A percentile compares a stretch with the other conserved stretches of the same genome.
phyloP scores from a whole-genome alignment of 2,113 vertebrate species.

The Percopsis transmontana region DNA sequence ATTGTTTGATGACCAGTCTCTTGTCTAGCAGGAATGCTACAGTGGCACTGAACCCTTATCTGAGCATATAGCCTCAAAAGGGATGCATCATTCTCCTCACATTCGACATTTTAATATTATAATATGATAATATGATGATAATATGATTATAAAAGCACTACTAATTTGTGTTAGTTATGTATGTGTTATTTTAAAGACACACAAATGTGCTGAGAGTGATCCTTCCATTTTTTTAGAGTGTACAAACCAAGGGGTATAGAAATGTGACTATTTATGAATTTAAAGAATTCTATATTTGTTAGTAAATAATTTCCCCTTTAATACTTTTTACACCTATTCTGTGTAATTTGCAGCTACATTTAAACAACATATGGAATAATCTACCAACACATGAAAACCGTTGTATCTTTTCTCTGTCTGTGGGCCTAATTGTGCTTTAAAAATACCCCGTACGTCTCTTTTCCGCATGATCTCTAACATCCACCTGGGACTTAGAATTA shows the following conservation, averaged over 20 bases:
- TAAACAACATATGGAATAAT: slow-evolving; percentile 45
- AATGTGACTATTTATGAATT: slow-evolving; percentile 69
- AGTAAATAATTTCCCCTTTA: slow-evolving; percentile 15
- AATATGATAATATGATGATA: slow-evolving; percentile 16
- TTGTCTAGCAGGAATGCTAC: slow-evolving; percentile 30
- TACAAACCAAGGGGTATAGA: slow-evolving; percentile 43
- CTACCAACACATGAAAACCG: slow-evolving; percentile 17
- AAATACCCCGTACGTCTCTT: too few relatives aligned
- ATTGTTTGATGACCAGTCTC: slow-evolving; percentile 13
- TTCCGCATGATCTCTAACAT: too few relatives aligned
- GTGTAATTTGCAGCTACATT: slow-evolving; percentile 40
- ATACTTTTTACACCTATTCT: slow-evolving; percentile 23
- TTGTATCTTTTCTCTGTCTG: slow-evolving; percentile 26
- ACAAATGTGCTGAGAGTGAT: slow-evolving; percentile 9
- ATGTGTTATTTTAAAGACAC: slow-evolving; percentile 23
- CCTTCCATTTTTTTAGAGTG: slow-evolving; percentile 5
- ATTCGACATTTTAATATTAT: slow-evolving; percentile 4
- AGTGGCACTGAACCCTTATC: slow-evolving; percentile 34
- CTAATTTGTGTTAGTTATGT: not conserved
- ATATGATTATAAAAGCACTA: not conserved
- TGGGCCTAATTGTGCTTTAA: too few relatives aligned
- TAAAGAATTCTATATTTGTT: slow-evolving; percentile 50
- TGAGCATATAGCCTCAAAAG: slow-evolving; percentile 22
- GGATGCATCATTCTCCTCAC: slow-evolving; percentile 14
- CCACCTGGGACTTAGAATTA: too few relatives aligned